Conservation (phyloP, 2,113 vertebrate genomes). For the Otus sunia region DNA sequence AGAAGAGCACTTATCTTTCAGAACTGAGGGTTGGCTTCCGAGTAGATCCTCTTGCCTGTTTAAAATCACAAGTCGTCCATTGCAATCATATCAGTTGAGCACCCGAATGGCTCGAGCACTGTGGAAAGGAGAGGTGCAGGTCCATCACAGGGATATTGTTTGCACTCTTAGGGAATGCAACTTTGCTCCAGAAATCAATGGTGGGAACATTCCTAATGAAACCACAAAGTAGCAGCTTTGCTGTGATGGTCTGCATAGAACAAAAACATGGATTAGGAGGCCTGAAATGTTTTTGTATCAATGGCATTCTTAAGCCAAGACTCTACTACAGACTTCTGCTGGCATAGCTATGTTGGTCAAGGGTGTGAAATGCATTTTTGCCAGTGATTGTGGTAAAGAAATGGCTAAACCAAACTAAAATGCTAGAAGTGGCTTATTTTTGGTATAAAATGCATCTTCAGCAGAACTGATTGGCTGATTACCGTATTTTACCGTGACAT, state of each 20-base stretch:
- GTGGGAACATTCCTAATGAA: not conserved
- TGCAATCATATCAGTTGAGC: not conserved
- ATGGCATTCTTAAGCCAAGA: not conserved
- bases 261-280: not conserved
- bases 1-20: not conserved
- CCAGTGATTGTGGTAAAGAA: not conserved
- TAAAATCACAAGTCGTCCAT: not conserved
- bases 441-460: not conserved
- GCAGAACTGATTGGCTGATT: not conserved
- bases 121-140: not conserved
- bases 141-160: not conserved
- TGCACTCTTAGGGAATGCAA: not conserved
- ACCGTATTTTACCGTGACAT: not conserved
- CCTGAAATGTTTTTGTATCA: not conserved
- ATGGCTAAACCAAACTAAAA: not conserved
- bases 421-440: not conserved
- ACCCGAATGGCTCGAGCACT: not conserved
- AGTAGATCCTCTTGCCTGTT: not conserved
- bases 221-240: not conserved
- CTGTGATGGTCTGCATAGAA: not conserved
- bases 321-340: not conserved
- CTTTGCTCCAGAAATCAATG: not conserved
- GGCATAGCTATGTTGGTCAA: not conserved
- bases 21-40: not conserved
- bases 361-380: not conserved